Evolutionary conservation across 1,140 invertebrate genomes (phyloP).

Genomic region (Helicoverpa zea): DNA sequence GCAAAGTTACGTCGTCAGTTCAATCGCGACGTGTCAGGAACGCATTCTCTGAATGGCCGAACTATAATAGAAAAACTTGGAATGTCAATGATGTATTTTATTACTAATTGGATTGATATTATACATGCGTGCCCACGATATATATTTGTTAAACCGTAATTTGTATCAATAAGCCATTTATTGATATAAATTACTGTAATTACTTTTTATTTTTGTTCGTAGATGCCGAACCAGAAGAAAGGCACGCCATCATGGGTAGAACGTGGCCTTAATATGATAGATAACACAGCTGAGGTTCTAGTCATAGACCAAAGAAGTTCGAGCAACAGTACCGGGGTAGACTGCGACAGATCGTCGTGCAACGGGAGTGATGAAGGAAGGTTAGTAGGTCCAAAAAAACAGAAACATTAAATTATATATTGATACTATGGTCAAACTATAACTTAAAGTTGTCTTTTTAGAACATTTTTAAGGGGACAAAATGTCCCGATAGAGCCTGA

Average conservation of each 20-base stretch:
- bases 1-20: too few relatives aligned
- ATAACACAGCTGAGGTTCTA: constrained; percentile 81
- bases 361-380: constrained; percentile 83
- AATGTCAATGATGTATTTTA: background rate
- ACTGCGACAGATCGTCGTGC: constrained; percentile 79
- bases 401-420: background rate
- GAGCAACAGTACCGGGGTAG: constrained; percentile 73
- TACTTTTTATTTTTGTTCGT: constrained; percentile 49
- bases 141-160: background rate
- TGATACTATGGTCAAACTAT: background rate
- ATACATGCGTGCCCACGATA: background rate
- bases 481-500: constrained; percentile 91
- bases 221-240: constrained; percentile 85
- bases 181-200: constrained; percentile 34
- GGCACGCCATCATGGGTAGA: constrained; percentile 89
- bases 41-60: too few relatives aligned
- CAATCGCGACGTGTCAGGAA: too few relatives aligned
- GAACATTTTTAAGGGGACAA: constrained; percentile 90
- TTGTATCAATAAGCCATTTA: background rate
- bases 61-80: constrained; percentile 23
- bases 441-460: constrained; percentile 63
- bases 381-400: constrained; percentile 53
- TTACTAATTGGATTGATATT: background rate
- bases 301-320: constrained; percentile 84
- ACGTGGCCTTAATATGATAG: constrained; percentile 87